Conservation (phyloP, 2,113 vertebrate species). For the Mellivora capensis region DNA sequence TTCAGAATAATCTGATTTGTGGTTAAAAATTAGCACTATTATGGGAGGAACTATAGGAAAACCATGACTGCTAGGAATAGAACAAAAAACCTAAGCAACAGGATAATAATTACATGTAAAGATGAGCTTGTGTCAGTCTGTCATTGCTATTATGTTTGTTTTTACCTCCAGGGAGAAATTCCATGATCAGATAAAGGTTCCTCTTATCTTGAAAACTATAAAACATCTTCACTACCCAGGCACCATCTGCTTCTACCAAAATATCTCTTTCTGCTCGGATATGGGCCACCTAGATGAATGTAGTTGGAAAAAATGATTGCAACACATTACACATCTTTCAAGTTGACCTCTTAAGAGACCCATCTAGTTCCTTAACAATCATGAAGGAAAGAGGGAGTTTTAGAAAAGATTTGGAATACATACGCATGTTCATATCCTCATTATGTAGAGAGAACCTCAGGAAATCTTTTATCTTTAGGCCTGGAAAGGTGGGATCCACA, state of each 20-base stretch:
- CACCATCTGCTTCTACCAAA: conserved; percentile 96
- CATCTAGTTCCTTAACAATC: not conserved
- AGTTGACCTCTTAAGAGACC: not conserved
- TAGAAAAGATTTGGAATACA: not conserved
- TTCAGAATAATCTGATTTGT: conserved; percentile 13
- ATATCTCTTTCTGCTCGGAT: conserved; percentile 98
- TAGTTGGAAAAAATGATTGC: conserved; percentile 38
- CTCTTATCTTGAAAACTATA: conserved; percentile 99
- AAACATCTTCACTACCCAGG: conserved; percentile 99
- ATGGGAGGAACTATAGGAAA: not conserved
- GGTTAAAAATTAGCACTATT: not conserved
- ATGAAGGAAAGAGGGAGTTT: not conserved
- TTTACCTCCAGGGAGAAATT: conserved; percentile 97
- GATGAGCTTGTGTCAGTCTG: not conserved
- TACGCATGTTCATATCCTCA: not conserved
- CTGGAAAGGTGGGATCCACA: not conserved
- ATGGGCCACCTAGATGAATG: conserved; percentile 90
- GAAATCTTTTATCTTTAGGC: not conserved
- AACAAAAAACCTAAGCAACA: not conserved
- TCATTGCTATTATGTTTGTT: not conserved
- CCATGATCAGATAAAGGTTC: conserved; percentile 99
- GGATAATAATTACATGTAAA: not conserved
- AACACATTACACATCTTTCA: not conserved
- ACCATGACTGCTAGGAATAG: not conserved
- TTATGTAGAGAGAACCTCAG: not conserved